Evolutionary conservation across 1,140 invertebrate species (phyloP).

Genomic region (Drosophila lowei): DNA sequence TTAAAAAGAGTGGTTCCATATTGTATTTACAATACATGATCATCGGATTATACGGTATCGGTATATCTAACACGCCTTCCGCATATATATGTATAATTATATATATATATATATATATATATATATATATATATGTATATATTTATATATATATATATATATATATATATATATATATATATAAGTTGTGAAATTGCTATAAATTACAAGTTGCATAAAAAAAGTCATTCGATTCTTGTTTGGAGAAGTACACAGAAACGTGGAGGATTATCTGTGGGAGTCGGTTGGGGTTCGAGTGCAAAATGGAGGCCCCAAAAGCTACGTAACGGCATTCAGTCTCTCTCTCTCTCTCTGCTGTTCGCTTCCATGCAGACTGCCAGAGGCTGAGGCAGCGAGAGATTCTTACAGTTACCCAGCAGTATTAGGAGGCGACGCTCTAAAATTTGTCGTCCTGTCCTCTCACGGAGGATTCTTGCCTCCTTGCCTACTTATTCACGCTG

Average conservation of each 20-base stretch:
- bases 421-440: too few species aligned
- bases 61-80: constrained; percentile 20
- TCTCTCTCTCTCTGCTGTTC: too few species aligned
- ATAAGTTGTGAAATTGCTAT: constrained; percentile 46
- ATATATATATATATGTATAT: constrained; percentile 23
- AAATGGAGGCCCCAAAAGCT: too few species aligned
- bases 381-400: too few species aligned
- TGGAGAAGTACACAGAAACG: constrained; percentile 15
- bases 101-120: constrained; percentile 32
- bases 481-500: too few species aligned
- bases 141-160: constrained; percentile 26
- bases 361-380: too few species aligned
- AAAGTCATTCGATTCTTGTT: constrained; percentile 29
- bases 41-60: constrained; percentile 27
- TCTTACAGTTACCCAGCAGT: too few species aligned
- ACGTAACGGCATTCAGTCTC: too few species aligned
- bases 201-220: constrained; percentile 57
- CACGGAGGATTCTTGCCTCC: too few species aligned
- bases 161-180: constrained; percentile 24
- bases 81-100: constrained; percentile 16
- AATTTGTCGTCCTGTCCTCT: too few species aligned
- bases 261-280: constrained; percentile 5
- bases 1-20: constrained; percentile 35
- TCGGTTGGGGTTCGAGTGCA: constrained; percentile 5
- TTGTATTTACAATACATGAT: constrained; percentile 57